These are phyloP conservation scores for Phengaris arion DNA, from an alignment of 2,888 invertebrate species.

Conservation along the genomic window DNA sequence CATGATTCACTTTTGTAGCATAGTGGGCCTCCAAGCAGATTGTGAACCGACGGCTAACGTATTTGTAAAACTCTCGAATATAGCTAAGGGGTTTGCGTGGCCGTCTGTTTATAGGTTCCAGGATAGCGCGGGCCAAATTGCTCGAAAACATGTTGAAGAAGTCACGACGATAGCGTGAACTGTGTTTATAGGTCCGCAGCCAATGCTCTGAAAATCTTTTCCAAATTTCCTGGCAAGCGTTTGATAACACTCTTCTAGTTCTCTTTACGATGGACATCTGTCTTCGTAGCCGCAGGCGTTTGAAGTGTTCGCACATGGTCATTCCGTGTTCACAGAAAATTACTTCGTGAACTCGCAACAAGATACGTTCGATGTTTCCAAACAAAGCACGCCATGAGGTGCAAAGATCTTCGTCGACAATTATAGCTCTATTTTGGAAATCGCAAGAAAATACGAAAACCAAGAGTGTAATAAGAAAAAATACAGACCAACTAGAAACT, in stretches of 20 bases:
- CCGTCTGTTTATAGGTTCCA: conserved; percentile 15
- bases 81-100: neutral
- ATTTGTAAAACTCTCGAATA: neutral
- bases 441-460: conserved; percentile 14
- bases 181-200: neutral
- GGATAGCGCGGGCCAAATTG: neutral
- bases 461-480: conserved; percentile 2
- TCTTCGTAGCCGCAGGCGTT: neutral
- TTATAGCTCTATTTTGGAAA: conserved; percentile 9
- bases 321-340: conserved; percentile 7
- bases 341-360: neutral
- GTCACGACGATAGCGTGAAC: neutral
- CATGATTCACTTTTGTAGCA: neutral
- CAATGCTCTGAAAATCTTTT: neutral
- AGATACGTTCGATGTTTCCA: neutral
- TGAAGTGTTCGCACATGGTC: conserved; percentile 21
- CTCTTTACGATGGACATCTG: neutral
- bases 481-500: neutral
- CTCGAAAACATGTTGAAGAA: neutral
- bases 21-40: neutral
- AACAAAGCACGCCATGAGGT: neutral
- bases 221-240: neutral
- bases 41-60: neutral
- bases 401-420: neutral
- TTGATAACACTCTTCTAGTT: neutral